A percentile compares a stretch with the other conserved stretches of the same genome.
These are phyloP conservation scores for Bolinopsis microptera DNA, from an alignment of 37 sponge, comb jelly and placozoan genomes.

Conservation along the genomic window DNA sequence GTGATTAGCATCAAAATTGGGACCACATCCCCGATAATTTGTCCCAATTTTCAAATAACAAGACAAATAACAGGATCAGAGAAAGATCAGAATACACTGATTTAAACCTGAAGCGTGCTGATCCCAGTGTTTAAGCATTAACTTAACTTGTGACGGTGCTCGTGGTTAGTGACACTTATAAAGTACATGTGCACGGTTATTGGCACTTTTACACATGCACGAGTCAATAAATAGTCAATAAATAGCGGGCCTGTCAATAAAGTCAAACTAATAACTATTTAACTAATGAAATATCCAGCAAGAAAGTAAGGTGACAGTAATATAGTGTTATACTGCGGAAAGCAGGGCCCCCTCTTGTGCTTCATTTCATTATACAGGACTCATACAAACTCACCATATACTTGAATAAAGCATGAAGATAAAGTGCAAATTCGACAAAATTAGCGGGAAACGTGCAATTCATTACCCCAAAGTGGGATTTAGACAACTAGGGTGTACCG, in stretches of 20 bases:
- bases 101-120: no score
- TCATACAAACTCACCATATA: neutral
- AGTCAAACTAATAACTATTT: neutral
- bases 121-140: neutral
- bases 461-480: neutral
- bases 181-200: neutral
- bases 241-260: neutral
- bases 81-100: no score
- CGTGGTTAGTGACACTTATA: neutral
- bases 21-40: no score
- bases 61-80: neutral
- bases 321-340: neutral
- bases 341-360: neutral
- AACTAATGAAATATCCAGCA: neutral
- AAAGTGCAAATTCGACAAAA: neutral
- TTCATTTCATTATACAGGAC: neutral
- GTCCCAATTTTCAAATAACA: no score
- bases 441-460: neutral
- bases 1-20: neutral
- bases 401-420: neutral
- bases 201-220: neutral
- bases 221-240: neutral
- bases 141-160: neutral
- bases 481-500: neutral
- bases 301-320: neutral